These are phyloP conservation scores for Spinibarbus caldwelli DNA, from an alignment of 2,797 vertebrate genomes.

Conservation along the genomic window DNA sequence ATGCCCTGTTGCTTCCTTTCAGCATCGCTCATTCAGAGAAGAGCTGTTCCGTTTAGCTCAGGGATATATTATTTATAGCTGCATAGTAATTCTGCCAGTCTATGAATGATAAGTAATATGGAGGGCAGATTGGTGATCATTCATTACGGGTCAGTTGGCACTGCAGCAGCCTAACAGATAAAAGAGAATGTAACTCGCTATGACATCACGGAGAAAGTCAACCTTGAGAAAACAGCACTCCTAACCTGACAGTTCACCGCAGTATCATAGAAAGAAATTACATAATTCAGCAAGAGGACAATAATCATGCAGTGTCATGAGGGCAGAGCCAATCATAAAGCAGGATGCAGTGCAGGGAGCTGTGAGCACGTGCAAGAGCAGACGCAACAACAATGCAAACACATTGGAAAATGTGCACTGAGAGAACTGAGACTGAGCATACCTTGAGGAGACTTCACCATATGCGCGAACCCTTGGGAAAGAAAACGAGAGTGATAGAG, in stretches of 20 bases:
- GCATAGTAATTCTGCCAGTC: background rate
- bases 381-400: constrained; percentile 12
- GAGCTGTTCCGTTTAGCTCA: background rate
- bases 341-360: constrained; percentile 14
- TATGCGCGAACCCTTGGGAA: constrained; percentile 91
- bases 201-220: background rate
- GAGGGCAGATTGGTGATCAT: background rate
- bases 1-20: background rate
- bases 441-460: constrained; percentile 99
- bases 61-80: constrained; percentile 35
- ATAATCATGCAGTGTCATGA: background rate
- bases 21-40: background rate
- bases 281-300: background rate
- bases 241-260: constrained; percentile 13
- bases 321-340: constrained; percentile 4
- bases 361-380: constrained; percentile 9
- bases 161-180: background rate
- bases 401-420: constrained; percentile 19
- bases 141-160: constrained; percentile 11
- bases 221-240: background rate
- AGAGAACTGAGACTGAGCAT: constrained; percentile 69
- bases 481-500: constrained; percentile 67
- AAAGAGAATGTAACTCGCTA: constrained; percentile 31
- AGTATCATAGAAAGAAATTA: background rate
- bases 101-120: constrained; percentile 26